Percentiles rank a stretch among this genome's conserved stretches.
phyloP scores from a whole-genome alignment of 2,888 invertebrate genomes.

The Pseudanteris insignis region DNA sequence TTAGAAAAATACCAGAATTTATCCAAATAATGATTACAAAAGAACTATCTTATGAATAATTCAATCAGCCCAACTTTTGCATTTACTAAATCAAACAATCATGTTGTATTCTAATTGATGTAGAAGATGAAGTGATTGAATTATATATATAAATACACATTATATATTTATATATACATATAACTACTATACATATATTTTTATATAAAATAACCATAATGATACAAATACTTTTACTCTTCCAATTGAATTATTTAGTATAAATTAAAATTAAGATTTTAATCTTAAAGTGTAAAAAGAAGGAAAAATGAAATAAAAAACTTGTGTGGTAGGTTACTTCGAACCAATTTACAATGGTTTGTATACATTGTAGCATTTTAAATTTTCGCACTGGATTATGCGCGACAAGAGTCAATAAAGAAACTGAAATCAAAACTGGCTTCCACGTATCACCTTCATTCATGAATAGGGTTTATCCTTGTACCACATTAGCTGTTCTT shows the following conservation, averaged over 20 bases:
- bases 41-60: too few relatives aligned
- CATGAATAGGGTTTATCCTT: conserved; percentile 23
- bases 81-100: conserved; percentile 15
- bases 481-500: background rate
- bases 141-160: conserved; percentile 31
- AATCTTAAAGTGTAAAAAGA: conserved; percentile 28
- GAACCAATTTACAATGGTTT: conserved; percentile 32
- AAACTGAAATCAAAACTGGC: conserved; percentile 29
- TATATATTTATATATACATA: conserved; percentile 28
- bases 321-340: conserved; percentile 52
- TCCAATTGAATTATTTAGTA: conserved; percentile 41
- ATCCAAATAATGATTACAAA: too few relatives aligned
- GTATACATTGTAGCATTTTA: conserved; percentile 37
- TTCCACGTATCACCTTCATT: conserved; percentile 35
- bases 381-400: conserved; percentile 35
- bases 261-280: background rate
- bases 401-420: conserved; percentile 38
- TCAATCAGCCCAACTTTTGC: background rate
- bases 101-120: conserved; percentile 17
- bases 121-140: conserved; percentile 24
- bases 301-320: conserved; percentile 32
- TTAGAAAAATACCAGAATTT: too few relatives aligned
- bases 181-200: conserved; percentile 33
- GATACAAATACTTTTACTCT: conserved; percentile 31
- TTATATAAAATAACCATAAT: conserved; percentile 28